Evolutionary conservation across 1,140 invertebrate genomes (phyloP).

Genomic region (Dendrolimus punctatus): DNA sequence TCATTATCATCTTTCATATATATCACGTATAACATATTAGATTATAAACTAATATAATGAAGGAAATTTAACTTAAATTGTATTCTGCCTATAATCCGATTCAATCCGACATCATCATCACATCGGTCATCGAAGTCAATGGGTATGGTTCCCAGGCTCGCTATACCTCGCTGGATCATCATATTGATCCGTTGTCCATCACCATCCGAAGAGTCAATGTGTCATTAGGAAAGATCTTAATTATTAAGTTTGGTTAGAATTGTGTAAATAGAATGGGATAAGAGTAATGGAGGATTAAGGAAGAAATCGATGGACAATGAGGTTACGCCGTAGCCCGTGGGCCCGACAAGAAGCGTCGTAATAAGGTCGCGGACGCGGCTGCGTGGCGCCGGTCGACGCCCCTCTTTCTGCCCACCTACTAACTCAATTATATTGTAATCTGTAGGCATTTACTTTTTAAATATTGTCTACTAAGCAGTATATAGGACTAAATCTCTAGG

Average conservation of each 20-base stretch:
- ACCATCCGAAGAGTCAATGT: neutral
- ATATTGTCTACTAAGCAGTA: constrained; percentile 3
- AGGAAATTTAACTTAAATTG: constrained; percentile 1
- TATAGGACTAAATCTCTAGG: too few species aligned
- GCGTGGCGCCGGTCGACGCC: constrained; percentile 30
- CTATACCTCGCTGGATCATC: too few species aligned
- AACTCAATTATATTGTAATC: constrained; percentile 26
- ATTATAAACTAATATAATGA: too few species aligned
- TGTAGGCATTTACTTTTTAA: constrained; percentile 12
- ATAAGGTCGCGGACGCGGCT: constrained; percentile 51
- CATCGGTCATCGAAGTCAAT: constrained; percentile 5
- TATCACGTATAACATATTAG: too few species aligned
- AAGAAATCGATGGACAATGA: constrained; percentile 47
- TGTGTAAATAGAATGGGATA: constrained; percentile 23
- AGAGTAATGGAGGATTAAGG: constrained; percentile 22
- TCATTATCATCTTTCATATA: constrained; percentile 5
- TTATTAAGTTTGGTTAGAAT: constrained; percentile 6
- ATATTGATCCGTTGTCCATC: too few species aligned
- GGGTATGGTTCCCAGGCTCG: constrained; percentile 7
- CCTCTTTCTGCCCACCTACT: constrained; percentile 26
- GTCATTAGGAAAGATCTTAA: constrained; percentile 3
- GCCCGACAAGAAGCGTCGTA: constrained; percentile 32
- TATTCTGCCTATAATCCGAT: neutral
- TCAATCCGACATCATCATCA: too few species aligned
- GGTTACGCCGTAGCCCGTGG: constrained; percentile 26